A percentile compares a stretch with the other conserved stretches of the same genome.
These are phyloP conservation scores for Plagodis pulveraria DNA, from an alignment of 2,888 invertebrate species.

Conservation along the genomic window DNA sequence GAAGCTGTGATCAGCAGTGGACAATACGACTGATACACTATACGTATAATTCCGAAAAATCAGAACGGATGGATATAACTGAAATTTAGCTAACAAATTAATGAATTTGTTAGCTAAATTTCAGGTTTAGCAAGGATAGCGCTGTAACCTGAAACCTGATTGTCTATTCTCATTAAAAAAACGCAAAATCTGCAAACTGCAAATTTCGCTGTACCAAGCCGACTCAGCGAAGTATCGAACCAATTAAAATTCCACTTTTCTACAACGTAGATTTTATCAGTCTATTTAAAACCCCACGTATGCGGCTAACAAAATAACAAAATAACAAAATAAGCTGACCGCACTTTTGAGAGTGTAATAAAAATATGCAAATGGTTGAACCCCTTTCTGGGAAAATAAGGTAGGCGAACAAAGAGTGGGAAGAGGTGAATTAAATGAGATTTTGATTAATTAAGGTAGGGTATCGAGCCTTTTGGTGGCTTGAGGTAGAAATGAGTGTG, in stretches of 20 bases:
- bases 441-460: slow-evolving; percentile 40
- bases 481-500: slow-evolving; percentile 14
- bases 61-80: no score
- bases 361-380: slow-evolving; percentile 37
- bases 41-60: no score
- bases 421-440: slow-evolving; percentile 35
- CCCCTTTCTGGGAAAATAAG: slow-evolving; percentile 31
- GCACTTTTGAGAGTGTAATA: slow-evolving; percentile 33
- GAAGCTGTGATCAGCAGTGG: no score
- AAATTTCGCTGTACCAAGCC: not conserved
- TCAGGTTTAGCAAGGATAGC: not conserved
- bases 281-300: slow-evolving; percentile 22
- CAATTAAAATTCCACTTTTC: slow-evolving; percentile 11
- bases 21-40: no score
- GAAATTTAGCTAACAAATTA: not conserved
- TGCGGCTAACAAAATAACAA: slow-evolving; percentile 12
- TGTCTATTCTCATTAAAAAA: no score
- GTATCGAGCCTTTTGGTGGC: slow-evolving; percentile 18
- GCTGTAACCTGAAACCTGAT: no score
- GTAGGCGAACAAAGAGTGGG: slow-evolving; percentile 32
- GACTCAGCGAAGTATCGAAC: slow-evolving; percentile 10
- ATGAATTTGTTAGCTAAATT: no score
- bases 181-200: slow-evolving; percentile 1
- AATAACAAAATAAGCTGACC: slow-evolving; percentile 25
- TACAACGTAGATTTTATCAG: slow-evolving; percentile 23